Base-by-base conservation (phyloP, 2,888 invertebrate species). In the Eurytoma adleriae region DNA sequence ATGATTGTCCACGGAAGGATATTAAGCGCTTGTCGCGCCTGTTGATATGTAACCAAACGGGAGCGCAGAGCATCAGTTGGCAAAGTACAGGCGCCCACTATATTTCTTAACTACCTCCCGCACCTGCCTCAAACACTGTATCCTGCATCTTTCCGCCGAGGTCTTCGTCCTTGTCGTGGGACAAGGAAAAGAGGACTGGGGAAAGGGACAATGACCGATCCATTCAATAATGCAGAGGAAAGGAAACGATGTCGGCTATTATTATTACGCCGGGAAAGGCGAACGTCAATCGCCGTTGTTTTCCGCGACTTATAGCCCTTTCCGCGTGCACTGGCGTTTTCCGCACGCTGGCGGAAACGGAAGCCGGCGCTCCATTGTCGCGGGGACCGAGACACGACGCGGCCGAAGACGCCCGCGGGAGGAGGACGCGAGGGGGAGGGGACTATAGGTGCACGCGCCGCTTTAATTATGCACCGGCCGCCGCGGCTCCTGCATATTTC, bases 331-430 rank as follows among this genome's bases (percentile, higher is more conserved):
- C 40, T 10, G 10, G 2, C 40, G 14, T 50, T 67, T 74, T 59
- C 61, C 13, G 2, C 20, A 16, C 48, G 57, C 67, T 59, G 50
- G 24, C 56, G 74, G 74, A 67, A 74, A 59, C 74, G 67, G 67
- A 67, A 74, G 24, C 24, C 12, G 20, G n/a, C 40, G 12, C 50
- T 50, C 59, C 24, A 64, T 40, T 40, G 64, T 50, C 48, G 66
- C 40, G 66, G 13, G 50, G 50, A n/a, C 48, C 50, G 18, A 40
- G 64, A 64, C 40, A 64, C 40, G 64, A 40, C 66, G 40, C 40
- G 40, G 40, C 40, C n/a, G 50, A 24, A 20, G 24, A 14, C 20
- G 61, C n/a, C 66, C 66, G 40, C 18, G 13, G 54, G 14, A 54
- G 14, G 3, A 54, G 16, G 54, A 54, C n/a, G 54, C 54, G n/a